Conservation (phyloP, 2,113 vertebrate species). For the Gobius niger region DNA sequence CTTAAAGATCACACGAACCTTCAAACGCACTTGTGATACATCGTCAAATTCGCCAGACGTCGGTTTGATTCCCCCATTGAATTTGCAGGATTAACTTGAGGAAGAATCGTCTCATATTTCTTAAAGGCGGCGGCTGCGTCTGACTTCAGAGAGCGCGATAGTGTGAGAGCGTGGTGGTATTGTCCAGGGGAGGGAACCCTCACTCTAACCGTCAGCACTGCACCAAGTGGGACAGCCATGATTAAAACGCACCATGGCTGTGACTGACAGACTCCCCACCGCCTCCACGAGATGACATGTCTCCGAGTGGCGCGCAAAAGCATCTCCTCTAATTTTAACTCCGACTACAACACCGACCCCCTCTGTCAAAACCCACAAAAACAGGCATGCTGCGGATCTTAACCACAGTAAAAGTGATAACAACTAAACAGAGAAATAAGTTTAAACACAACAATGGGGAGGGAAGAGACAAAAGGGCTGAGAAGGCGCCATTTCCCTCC, state of each 20-base stretch:
- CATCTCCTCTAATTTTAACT: conserved; percentile 79
- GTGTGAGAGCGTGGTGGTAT: conserved; percentile 58
- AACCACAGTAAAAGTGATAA: conserved; percentile 73
- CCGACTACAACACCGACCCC: conserved; percentile 65
- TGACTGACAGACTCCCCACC: conserved; percentile 76
- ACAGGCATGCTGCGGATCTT: conserved; percentile 66
- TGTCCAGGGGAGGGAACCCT: conserved; percentile 79
- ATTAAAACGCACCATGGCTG: conserved; percentile 76
- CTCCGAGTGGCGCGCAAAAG: conserved; percentile 69
- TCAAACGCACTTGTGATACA: conserved; percentile 67
- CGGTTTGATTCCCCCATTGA: conserved; percentile 72
- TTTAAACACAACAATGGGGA: conserved; percentile 71
- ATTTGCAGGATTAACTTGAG: conserved; percentile 70
- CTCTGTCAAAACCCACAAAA: conserved; percentile 70
- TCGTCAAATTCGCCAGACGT: conserved; percentile 70
- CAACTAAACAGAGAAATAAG: conserved; percentile 75
- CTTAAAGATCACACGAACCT: conserved; percentile 72
- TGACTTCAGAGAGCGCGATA: conserved; percentile 71
- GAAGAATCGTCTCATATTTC: conserved; percentile 70
- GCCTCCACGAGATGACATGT: conserved; percentile 75
- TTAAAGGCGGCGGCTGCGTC: conserved; percentile 66
- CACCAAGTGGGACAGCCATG: conserved; percentile 76
- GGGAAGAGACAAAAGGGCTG: conserved; percentile 68
- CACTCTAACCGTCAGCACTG: conserved; percentile 72
- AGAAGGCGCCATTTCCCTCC: conserved; percentile 70